Base-by-base conservation (phyloP, 2,888 invertebrate species). In the Drosophila mayaguana region DNA sequence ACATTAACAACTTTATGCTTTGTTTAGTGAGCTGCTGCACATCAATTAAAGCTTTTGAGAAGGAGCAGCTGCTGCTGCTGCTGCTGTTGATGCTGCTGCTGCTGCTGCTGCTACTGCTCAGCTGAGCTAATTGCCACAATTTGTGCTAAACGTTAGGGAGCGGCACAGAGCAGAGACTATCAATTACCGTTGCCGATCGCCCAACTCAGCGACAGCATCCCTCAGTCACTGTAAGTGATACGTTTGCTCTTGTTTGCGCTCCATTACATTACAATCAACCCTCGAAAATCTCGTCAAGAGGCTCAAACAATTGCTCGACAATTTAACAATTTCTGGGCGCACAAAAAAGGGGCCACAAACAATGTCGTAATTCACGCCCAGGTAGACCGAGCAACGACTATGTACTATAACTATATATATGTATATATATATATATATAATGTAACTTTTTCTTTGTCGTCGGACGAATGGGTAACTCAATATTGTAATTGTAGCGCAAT, bases 401-500 rank as follows among this genome's bases (percentile, higher is more conserved):
- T 48, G 38, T 36, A 50, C 36, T 28, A 25, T 48, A 42, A 53
- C 34, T 56, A 38, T 46, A 57, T 57, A 56, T 34, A 32, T 20
- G 1, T 20, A 20, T 40, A 18, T 46, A 55, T 55, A 42, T 45
- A 43, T 55, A 32, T 63, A 75, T 72, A 77, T 80, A 89, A 83
- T 86, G 88, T 77, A 72, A 80, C 78, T 73, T 86, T 86, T 87
- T 75, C 69, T 67, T 81, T 83, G 71, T 79, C 64, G 66, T 67
- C 75, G 72, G 74, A 62, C 88, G 84, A 89, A 87, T 83, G 85
- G 89, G 90, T 87, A 89, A 87, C 88, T 88, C 83, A 87, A 87
- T 91, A 91, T 91, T 90, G 91, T 91, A 91, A 91, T 91, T 91
- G 91, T 91, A 91, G 84, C 91, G 89, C 91, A 91, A 91, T 91